phyloP scores from a whole-genome alignment of 1,140 invertebrate genomes.

The Drosophila asahinai region DNA sequence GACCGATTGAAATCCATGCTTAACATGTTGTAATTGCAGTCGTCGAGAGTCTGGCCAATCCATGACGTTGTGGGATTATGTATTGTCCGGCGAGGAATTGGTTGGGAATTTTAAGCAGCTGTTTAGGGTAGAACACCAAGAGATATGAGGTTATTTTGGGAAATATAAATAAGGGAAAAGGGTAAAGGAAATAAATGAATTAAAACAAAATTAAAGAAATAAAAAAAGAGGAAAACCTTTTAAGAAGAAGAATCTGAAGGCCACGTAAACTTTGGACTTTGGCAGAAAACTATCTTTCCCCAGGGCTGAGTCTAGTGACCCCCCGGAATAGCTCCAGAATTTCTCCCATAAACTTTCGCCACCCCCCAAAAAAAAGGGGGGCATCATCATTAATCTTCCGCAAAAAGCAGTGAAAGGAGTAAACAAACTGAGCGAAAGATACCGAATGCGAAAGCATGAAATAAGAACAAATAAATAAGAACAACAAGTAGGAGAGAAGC shows the following conservation, averaged over 20 bases:
- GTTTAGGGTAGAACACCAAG: neutral
- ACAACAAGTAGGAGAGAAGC: constrained; percentile 35
- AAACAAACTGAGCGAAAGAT: constrained; percentile 46
- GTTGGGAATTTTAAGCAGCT: constrained; percentile 30
- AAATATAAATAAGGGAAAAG: neutral
- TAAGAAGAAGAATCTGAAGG: neutral
- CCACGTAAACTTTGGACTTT: neutral
- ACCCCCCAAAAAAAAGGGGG: neutral
- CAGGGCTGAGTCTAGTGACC: neutral
- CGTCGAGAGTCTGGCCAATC: constrained; percentile 36
- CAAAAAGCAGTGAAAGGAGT: constrained; percentile 48
- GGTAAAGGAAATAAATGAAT: neutral
- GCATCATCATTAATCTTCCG: constrained; percentile 40
- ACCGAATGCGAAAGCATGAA: constrained; percentile 41
- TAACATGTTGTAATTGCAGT: constrained; percentile 67
- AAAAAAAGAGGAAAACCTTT: neutral
- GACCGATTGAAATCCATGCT: constrained; percentile 48
- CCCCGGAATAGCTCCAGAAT: neutral
- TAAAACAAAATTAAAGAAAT: neutral
- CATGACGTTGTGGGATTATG: constrained; percentile 31
- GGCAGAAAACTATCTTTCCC: neutral
- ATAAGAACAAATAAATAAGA: constrained; percentile 49
- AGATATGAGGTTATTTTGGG: neutral
- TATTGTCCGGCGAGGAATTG: neutral
- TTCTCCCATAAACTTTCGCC: neutral